A percentile compares a stretch with the other conserved stretches of the same genome.
These are phyloP conservation scores for Drosophila biarmipes DNA, from an alignment of 1,140 invertebrate genomes.

Conservation along the genomic window DNA sequence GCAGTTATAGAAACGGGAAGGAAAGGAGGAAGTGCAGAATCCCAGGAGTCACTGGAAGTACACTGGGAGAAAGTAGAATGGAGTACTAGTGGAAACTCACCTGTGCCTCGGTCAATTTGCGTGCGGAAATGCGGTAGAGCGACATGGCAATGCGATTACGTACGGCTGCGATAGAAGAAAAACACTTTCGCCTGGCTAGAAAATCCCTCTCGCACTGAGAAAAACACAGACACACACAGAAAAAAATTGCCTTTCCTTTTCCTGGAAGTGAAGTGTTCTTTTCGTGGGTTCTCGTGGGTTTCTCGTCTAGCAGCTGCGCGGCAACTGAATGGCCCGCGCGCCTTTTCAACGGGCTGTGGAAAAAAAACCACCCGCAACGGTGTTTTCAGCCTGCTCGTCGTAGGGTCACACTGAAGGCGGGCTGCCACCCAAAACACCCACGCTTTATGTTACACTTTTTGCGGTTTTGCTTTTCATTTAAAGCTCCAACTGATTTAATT, in stretches of 20 bases:
- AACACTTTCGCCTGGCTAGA: constrained; percentile 50
- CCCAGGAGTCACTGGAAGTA: constrained; percentile 1
- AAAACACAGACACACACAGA: constrained; percentile 69
- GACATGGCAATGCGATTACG: constrained; percentile 65
- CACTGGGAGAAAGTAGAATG: background rate
- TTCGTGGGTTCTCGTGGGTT: constrained; percentile 53
- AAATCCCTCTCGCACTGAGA: constrained; percentile 51
- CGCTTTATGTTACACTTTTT: background rate
- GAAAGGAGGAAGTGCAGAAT: background rate
- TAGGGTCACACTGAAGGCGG: constrained; percentile 7
- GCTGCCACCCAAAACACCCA: background rate
- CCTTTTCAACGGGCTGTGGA: background rate
- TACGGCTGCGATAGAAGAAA: constrained; percentile 48
- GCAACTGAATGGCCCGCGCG: constrained; percentile 60
- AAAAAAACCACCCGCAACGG: background rate
- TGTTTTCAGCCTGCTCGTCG: background rate
- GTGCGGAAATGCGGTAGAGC: constrained; percentile 75
- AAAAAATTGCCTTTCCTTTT: constrained; percentile 73
- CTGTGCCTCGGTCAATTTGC: constrained; percentile 79
- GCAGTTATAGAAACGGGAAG: constrained; percentile 22
- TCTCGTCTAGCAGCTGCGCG: constrained; percentile 67
- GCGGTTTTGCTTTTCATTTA: no score
- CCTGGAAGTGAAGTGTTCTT: constrained; percentile 77
- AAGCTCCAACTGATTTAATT: no score
- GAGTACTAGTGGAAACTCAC: constrained; percentile 52